phyloP scores from a whole-genome alignment of 2,888 invertebrate species.

The Vanessa cardui region DNA sequence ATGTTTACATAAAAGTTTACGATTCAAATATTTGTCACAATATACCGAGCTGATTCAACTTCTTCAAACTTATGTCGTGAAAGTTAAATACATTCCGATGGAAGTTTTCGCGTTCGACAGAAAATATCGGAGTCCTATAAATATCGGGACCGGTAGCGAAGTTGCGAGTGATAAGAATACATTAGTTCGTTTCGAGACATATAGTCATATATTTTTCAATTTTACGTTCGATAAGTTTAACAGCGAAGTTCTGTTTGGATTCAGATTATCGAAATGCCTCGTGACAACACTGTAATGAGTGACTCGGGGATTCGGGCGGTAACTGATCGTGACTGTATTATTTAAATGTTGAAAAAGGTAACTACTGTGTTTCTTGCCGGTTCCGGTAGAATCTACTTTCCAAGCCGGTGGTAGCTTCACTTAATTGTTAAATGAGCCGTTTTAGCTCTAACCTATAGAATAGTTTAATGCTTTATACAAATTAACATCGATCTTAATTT shows the following conservation, averaged over 20 bases:
- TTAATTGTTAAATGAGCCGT: too few species aligned
- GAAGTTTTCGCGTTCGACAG: slow-evolving; percentile 26
- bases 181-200: slow-evolving; percentile 27
- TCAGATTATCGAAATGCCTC: neutral
- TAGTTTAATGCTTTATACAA: too few species aligned
- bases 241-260: neutral
- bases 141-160: slow-evolving; percentile 19
- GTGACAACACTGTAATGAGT: neutral
- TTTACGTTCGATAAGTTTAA: slow-evolving; percentile 24
- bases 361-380: too few species aligned
- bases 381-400: too few species aligned
- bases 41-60: slow-evolving; percentile 15
- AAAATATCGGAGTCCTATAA: slow-evolving; percentile 16
- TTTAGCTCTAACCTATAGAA: too few species aligned
- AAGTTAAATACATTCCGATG: slow-evolving; percentile 32
- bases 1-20: slow-evolving; percentile 23
- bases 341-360: too few species aligned
- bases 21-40: slow-evolving; percentile 19
- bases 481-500: too few species aligned
- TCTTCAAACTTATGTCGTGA: slow-evolving; percentile 15
- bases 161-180: slow-evolving; percentile 31
- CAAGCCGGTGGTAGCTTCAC: too few species aligned
- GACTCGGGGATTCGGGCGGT: too few species aligned
- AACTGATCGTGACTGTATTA: too few species aligned
- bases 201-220: slow-evolving; percentile 31